Evolutionary conservation across 2,797 vertebrate species (phyloP).

Genomic region (Vireo griseus): DNA sequence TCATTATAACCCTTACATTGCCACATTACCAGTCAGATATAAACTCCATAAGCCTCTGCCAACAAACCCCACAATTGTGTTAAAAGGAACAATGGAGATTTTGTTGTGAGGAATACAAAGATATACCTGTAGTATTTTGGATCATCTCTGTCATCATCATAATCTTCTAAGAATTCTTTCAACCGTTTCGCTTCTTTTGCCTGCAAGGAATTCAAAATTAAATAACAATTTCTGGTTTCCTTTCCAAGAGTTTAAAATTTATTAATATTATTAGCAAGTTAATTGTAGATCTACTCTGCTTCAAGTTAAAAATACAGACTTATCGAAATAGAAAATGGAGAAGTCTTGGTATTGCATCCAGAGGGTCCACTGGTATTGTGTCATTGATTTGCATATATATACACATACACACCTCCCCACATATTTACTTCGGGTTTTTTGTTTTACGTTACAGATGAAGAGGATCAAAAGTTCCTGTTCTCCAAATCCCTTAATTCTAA

Average conservation of each 20-base stretch:
- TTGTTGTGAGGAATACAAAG: background rate
- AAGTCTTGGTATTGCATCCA: background rate
- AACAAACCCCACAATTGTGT: background rate
- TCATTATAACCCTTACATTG: background rate
- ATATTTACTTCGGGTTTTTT: background rate
- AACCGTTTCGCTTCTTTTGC: conserved; percentile 95
- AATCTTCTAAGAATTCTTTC: conserved; percentile 98
- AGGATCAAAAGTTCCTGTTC: background rate
- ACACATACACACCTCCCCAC: rapidly evolving
- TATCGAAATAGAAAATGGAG: background rate
- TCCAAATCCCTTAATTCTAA: background rate
- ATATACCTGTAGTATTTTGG: conserved; percentile 94
- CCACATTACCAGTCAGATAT: background rate
- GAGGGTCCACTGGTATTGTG: background rate
- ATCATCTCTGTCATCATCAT: conserved; percentile 97
- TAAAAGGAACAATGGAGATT: background rate
- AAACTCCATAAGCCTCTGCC: background rate
- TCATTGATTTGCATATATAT: background rate
- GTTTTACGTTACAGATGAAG: background rate
- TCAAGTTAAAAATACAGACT: background rate
- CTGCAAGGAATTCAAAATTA: conserved; percentile 68
- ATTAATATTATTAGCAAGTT: background rate
- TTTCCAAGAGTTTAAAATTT: background rate
- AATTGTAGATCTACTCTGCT: background rate
- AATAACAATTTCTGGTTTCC: background rate